These are phyloP conservation scores for Motacilla alba DNA, from an alignment of 2,113 vertebrate genomes.

Conservation along the genomic window DNA sequence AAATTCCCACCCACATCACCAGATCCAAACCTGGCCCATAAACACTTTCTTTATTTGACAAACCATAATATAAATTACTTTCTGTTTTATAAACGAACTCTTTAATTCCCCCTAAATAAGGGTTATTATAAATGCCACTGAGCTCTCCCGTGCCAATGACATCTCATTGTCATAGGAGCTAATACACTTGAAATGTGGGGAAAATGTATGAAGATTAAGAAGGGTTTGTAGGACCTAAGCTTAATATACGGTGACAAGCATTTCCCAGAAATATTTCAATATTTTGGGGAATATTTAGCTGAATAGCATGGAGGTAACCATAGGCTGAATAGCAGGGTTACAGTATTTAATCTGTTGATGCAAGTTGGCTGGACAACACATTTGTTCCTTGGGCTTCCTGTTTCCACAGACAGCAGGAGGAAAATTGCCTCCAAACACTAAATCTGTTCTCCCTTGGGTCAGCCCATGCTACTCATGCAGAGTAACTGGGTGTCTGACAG, in stretches of 20 bases:
- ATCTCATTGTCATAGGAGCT: background rate
- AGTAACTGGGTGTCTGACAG: background rate
- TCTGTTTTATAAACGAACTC: background rate
- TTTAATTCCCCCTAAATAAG: background rate
- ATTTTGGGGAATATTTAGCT: background rate
- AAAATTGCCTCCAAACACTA: background rate
- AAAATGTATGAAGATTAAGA: background rate
- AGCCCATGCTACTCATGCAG: background rate
- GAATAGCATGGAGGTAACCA: background rate
- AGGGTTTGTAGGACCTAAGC: background rate
- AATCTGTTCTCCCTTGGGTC: background rate
- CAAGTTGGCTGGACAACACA: background rate
- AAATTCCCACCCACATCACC: slow-evolving; percentile 37
- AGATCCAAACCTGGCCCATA: background rate
- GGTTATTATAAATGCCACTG: background rate
- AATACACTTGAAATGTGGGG: background rate
- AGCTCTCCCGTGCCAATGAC: background rate
- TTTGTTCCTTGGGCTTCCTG: background rate
- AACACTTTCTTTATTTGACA: slow-evolving; percentile 29
- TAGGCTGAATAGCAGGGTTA: background rate
- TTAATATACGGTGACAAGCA: background rate
- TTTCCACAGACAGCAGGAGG: background rate
- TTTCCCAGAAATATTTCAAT: background rate
- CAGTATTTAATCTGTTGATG: background rate
- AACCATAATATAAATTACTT: background rate